Evolutionary conservation across 2,113 vertebrate species (phyloP).

Genomic region (Eudyptes chrysolophus): DNA sequence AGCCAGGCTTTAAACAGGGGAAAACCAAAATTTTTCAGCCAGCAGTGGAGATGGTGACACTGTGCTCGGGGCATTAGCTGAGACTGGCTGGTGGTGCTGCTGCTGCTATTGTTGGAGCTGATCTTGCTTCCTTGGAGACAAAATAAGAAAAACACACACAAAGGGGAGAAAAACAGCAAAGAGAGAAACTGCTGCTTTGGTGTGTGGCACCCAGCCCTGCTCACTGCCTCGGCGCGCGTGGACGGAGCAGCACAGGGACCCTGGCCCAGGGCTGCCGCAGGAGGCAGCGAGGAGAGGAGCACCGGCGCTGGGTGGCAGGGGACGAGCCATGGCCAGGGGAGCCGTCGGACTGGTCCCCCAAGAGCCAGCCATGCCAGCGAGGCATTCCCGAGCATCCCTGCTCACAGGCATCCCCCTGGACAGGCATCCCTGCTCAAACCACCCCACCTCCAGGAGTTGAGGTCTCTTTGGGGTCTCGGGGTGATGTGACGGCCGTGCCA

Average conservation of each 20-base stretch:
- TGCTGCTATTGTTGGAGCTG: background rate
- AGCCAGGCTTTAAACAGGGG: background rate
- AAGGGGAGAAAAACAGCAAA: background rate
- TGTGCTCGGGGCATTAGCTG: accelerated
- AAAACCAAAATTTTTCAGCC: background rate
- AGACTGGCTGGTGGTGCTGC: background rate
- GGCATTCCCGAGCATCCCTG: background rate
- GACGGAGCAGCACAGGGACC: background rate
- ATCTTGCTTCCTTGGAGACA: background rate
- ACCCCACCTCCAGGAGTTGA: no score
- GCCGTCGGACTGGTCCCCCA: accelerated
- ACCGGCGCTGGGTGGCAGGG: background rate
- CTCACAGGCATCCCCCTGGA: background rate
- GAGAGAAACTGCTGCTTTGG: background rate
- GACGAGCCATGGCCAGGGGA: background rate
- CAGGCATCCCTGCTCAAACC: background rate
- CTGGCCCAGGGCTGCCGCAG: background rate
- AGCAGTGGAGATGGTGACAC: background rate
- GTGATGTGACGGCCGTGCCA: accelerated
- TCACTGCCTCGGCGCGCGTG: accelerated
- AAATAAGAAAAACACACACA: background rate
- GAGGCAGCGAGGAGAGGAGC: background rate
- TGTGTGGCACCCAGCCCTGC: background rate
- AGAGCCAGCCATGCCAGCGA: background rate
- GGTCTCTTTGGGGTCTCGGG: background rate